Conservation (phyloP, 2,888 invertebrate species). For the Norana najaformis region DNA sequence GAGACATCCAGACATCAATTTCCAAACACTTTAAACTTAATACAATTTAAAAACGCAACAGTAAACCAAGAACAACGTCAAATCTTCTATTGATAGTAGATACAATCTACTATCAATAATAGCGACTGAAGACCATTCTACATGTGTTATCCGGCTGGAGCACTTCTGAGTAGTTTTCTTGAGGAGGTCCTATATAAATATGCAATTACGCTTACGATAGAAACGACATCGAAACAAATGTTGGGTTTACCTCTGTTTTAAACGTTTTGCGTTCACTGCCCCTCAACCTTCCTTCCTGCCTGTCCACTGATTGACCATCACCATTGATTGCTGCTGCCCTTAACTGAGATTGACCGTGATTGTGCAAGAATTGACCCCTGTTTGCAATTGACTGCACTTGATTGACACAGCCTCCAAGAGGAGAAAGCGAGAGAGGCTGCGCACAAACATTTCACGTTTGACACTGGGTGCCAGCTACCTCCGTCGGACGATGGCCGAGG, state of each 20-base stretch:
- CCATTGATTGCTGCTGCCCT: slow-evolving; percentile 18
- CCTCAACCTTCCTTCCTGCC: slow-evolving; percentile 17
- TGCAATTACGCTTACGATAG: no score
- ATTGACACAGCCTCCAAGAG: slow-evolving; percentile 21
- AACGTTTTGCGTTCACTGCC: slow-evolving; percentile 16
- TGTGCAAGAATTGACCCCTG: background rate
- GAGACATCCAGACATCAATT: background rate
- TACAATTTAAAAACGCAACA: background rate
- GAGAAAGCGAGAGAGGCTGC: background rate
- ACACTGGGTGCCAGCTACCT: slow-evolving; percentile 21
- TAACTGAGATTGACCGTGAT: slow-evolving; percentile 10
- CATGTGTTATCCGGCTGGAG: no score
- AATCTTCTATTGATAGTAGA: no score
- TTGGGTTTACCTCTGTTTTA: slow-evolving; percentile 26
- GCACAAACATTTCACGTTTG: background rate
- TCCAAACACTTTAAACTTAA: background rate
- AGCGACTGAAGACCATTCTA: no score
- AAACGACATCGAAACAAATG: slow-evolving; percentile 10
- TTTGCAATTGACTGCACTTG: background rate
- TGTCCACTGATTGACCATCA: slow-evolving; percentile 17
- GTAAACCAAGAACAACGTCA: no score
- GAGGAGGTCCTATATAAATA: no score
- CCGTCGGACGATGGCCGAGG: background rate
- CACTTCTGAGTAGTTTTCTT: no score
- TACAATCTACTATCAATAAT: no score